Evolutionary conservation across 2,113 vertebrate species (phyloP).

Genomic region (Periophthalmodon schlosseri): DNA sequence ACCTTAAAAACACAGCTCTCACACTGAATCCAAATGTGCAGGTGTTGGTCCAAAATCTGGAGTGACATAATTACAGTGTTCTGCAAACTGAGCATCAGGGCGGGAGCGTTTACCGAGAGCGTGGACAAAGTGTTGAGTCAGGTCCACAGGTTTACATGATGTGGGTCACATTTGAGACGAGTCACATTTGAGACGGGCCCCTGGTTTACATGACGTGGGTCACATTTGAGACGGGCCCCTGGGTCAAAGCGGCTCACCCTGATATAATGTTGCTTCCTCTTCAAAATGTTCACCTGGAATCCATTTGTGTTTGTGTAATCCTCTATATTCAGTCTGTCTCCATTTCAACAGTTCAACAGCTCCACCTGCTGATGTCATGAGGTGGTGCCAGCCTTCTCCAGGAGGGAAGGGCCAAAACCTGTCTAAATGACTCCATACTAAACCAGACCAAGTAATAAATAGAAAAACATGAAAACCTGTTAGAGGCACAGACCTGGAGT

Average conservation of each 20-base stretch:
- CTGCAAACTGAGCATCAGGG: neutral
- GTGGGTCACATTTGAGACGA: too few relatives aligned
- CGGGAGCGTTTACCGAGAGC: neutral
- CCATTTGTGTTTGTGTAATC: neutral
- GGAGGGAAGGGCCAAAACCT: too few relatives aligned
- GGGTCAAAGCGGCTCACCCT: too few relatives aligned
- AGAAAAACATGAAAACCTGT: too few relatives aligned
- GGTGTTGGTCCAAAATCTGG: constrained; percentile 3
- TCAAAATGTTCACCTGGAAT: neutral
- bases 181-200: too few relatives aligned
- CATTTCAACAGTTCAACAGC: neutral
- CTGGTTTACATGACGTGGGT: too few relatives aligned
- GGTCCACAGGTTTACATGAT: too few relatives aligned
- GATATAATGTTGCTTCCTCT: neutral
- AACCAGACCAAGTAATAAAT: too few relatives aligned
- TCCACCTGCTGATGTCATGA: neutral
- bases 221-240: too few relatives aligned
- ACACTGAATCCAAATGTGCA: constrained; percentile 9
- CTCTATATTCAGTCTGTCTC: neutral
- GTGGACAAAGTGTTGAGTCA: neutral
- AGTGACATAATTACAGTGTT: neutral
- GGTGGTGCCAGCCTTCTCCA: neutral
- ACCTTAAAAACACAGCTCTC: neutral
- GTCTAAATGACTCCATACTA: too few relatives aligned
- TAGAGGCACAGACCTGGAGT: too few relatives aligned